Evolutionary conservation across 64 coral and sea anemone species (phyloP).

Genomic region (Pocillopora verrucosa): DNA sequence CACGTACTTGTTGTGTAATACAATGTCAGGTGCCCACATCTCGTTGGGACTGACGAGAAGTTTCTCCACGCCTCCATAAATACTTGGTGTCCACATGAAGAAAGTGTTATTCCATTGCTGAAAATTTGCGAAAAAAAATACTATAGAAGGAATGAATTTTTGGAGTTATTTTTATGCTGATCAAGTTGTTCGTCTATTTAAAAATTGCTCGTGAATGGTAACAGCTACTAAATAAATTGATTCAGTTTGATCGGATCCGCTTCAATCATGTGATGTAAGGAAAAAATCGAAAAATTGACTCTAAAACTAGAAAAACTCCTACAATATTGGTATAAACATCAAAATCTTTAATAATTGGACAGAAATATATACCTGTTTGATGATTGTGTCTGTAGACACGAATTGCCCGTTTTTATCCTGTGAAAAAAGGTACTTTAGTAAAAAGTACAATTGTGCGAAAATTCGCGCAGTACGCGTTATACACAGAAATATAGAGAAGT

Average conservation of each 20-base stretch:
- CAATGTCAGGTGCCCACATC: conserved; percentile 68
- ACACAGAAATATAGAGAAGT: too few species aligned
- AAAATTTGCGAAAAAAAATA: neutral
- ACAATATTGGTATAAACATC: too few species aligned
- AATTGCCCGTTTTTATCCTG: conserved; percentile 7
- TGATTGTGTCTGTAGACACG: neutral
- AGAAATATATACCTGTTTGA: neutral
- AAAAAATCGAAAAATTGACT: too few species aligned
- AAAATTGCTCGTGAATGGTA: too few species aligned
- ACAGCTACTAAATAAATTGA: too few species aligned
- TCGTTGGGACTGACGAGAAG: conserved; percentile 33
- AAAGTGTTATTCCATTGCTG: conserved; percentile 65
- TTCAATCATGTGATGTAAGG: too few species aligned
- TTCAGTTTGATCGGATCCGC: too few species aligned
- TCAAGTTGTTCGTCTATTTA: neutral
- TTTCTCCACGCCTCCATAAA: conserved; percentile 28
- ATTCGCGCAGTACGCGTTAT: neutral
- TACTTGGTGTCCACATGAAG: conserved; percentile 47
- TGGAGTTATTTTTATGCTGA: neutral
- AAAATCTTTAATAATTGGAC: too few species aligned
- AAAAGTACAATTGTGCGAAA: neutral
- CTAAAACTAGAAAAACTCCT: too few species aligned
- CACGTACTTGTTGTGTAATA: conserved; percentile 71
- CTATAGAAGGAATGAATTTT: neutral
- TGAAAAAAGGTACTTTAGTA: neutral